Conservation (phyloP, 2,113 vertebrate species). For the Microcebus jonahi region DNA sequence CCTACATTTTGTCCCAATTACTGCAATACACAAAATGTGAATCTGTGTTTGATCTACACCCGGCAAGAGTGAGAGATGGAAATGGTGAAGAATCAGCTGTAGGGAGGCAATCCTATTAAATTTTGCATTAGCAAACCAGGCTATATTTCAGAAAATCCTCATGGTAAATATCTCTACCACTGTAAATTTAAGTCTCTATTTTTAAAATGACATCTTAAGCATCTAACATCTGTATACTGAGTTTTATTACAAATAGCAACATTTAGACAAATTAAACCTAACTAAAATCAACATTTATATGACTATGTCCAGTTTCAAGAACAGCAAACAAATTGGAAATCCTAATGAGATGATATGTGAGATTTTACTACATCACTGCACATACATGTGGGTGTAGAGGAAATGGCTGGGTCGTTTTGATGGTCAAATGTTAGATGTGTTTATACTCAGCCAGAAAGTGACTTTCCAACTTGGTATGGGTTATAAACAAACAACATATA, state of each 20-base stretch:
- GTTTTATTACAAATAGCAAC: constrained; percentile 40
- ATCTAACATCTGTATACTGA: neutral
- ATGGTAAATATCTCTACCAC: neutral
- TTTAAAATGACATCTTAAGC: constrained; percentile 53
- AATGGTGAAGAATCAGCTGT: neutral
- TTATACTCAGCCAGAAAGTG: constrained; percentile 10
- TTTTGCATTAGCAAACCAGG: neutral
- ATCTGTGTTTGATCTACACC: neutral
- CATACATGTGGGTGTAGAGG: neutral
- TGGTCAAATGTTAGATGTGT: constrained; percentile 17
- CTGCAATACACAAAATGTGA: neutral
- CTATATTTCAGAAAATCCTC: neutral
- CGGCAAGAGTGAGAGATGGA: neutral
- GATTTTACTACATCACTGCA: neutral
- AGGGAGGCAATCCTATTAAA: neutral
- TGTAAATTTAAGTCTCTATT: neutral
- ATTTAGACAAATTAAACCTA: constrained; percentile 48
- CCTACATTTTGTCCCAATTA: neutral
- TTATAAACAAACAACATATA: neutral
- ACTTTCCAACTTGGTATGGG: neutral
- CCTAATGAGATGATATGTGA: neutral
- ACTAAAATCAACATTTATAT: constrained; percentile 57
- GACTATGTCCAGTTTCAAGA: neutral
- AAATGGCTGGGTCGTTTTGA: neutral
- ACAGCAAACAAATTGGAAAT: constrained; percentile 6